Evolutionary conservation across 2,797 vertebrate species (phyloP).

Genomic region (Luscinia luscinia): DNA sequence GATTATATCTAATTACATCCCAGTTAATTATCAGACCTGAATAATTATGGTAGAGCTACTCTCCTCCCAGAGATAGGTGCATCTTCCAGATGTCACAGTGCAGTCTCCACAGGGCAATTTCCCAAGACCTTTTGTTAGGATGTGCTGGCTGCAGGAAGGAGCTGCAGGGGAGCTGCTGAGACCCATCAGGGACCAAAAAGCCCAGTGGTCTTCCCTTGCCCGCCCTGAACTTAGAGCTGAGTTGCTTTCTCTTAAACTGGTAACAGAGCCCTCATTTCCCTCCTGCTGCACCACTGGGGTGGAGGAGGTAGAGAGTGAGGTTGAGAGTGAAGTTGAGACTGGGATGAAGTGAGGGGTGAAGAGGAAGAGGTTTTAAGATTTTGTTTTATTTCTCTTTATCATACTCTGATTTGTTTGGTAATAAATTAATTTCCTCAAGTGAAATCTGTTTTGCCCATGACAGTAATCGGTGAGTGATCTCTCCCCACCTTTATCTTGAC

Average conservation of each 20-base stretch:
- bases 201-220: background rate
- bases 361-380: background rate
- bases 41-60: slow-evolving; percentile 72
- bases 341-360: background rate
- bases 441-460: background rate
- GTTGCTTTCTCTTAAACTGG: background rate
- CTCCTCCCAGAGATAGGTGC: slow-evolving; percentile 55
- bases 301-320: background rate
- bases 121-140: slow-evolving; percentile 33
- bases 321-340: background rate
- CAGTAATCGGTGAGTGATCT: background rate
- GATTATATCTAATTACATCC: slow-evolving; percentile 82
- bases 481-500: background rate
- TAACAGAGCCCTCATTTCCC: background rate
- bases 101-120: background rate
- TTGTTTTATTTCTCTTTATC: background rate
- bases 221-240: background rate
- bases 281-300: background rate
- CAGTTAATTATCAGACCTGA: slow-evolving; percentile 78
- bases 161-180: background rate
- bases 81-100: slow-evolving; percentile 74
- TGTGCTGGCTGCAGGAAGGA: background rate
- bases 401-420: background rate
- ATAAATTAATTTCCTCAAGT: background rate
- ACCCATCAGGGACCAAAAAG: background rate